A percentile compares a stretch with the other conserved stretches of the same genome.
Evolutionary conservation across 2,113 vertebrate genomes (phyloP).

Genomic region (Okapia johnstoni): DNA sequence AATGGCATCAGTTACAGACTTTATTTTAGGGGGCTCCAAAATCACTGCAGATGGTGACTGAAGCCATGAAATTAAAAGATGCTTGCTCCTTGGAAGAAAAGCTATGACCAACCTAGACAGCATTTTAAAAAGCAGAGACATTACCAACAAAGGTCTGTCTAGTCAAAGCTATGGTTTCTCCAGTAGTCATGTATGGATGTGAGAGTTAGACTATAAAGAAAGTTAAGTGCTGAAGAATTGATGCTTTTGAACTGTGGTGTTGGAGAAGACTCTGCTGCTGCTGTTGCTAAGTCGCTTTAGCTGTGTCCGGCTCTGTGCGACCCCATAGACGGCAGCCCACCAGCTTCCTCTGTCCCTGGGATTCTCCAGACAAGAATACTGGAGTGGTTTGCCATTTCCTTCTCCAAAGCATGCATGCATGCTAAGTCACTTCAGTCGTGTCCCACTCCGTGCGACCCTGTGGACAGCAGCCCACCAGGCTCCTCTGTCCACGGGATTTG

Average conservation of each 20-base stretch:
- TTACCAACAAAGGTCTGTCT: not conserved
- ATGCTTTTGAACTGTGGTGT: not conserved
- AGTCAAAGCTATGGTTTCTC: not conserved
- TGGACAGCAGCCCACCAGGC: not conserved
- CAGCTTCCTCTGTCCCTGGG: not conserved
- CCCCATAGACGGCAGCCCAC: not conserved
- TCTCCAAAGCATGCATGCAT: not conserved
- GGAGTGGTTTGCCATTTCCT: not conserved
- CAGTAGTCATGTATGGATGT: not conserved
- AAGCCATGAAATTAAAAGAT: not conserved
- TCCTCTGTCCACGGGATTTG: not conserved
- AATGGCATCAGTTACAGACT: not conserved
- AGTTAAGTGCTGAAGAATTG: not conserved
- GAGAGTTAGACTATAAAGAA: not conserved
- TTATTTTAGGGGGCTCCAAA: not conserved
- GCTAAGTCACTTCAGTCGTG: not conserved
- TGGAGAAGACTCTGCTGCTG: not conserved
- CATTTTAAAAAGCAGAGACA: not conserved
- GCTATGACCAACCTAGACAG: not conserved
- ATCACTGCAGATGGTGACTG: not conserved
- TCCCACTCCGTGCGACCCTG: rapidly evolving
- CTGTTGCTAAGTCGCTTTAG: not conserved
- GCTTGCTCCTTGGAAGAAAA: not conserved
- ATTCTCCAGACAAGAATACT: not conserved
- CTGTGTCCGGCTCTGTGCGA: not conserved